Evolutionary conservation across 2,113 vertebrate species (phyloP).

Genomic region (Bujurquina vittata): DNA sequence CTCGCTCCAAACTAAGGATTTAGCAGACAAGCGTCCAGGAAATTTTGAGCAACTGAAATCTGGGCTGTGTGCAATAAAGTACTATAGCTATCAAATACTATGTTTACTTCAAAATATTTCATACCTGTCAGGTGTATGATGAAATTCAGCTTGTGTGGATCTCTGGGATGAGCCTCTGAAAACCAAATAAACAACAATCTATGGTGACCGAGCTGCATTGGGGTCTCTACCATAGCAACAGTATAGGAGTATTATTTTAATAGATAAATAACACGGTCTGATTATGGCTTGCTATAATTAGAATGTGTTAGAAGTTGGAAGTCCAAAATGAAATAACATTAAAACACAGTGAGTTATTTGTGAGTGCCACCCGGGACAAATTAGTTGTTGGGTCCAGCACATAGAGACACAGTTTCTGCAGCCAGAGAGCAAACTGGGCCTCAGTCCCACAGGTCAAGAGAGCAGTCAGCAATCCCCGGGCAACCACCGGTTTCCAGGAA

Average conservation of each 20-base stretch:
- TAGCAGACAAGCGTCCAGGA: background rate
- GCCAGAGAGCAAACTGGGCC: too few species aligned
- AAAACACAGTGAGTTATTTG: too few species aligned
- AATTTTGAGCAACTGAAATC: background rate
- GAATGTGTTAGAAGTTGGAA: too few species aligned
- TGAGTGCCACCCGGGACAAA: too few species aligned
- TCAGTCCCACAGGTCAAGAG: background rate
- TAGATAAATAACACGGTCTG: background rate
- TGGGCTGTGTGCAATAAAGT: background rate
- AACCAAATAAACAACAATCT: background rate
- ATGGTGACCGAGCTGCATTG: background rate
- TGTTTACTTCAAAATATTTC: background rate
- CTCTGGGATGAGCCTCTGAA: constrained; percentile 87
- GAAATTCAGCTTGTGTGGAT: constrained; percentile 91
- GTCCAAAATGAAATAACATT: too few species aligned
- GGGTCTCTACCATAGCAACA: background rate
- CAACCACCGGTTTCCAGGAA: background rate
- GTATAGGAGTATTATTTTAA: background rate
- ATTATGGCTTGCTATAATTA: background rate
- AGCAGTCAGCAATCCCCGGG: background rate
- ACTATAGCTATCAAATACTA: background rate
- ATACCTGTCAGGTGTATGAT: constrained; percentile 93
- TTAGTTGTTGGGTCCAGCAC: too few species aligned
- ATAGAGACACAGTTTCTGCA: too few species aligned
- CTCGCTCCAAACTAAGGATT: background rate